Evolutionary conservation across 2,888 invertebrate species (phyloP).

Genomic region (Yponomeuta plumbellus): DNA sequence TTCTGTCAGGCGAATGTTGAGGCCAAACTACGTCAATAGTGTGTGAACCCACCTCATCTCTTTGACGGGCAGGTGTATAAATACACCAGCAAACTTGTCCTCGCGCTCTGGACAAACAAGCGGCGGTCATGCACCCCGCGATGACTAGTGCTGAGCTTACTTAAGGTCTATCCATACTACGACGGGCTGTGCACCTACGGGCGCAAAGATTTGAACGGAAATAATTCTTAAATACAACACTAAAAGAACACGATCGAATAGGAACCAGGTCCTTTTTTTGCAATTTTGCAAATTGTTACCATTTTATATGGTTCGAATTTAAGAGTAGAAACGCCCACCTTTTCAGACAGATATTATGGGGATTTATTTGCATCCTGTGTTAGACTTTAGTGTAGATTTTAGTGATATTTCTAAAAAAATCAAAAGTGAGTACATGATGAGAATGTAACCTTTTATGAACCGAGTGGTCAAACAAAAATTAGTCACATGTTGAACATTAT

Average conservation of each 20-base stretch:
- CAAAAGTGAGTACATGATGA: background rate
- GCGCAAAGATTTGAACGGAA: too few species aligned
- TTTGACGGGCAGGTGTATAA: constrained; percentile 30
- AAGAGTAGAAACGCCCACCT: too few species aligned
- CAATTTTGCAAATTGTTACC: too few species aligned
- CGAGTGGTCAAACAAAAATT: constrained; percentile 39
- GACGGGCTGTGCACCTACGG: too few species aligned
- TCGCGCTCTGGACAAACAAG: constrained; percentile 49
- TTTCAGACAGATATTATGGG: too few species aligned
- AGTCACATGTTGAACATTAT: constrained; percentile 55
- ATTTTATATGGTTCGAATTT: too few species aligned
- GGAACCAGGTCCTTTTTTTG: too few species aligned
- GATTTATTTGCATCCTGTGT: too few species aligned
- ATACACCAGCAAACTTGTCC: constrained; percentile 45
- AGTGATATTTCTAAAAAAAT: background rate
- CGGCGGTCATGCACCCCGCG: constrained; percentile 61
- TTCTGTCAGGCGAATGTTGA: constrained; percentile 29
- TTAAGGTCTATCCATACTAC: too few species aligned
- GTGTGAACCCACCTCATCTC: background rate
- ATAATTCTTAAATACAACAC: too few species aligned
- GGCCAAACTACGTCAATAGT: constrained; percentile 30
- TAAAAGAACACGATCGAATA: too few species aligned
- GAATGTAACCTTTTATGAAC: constrained; percentile 29
- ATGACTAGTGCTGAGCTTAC: background rate
- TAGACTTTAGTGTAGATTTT: background rate